Evolutionary conservation across 2,797 vertebrate genomes (phyloP), one percentile per base, ranked within the genome.

Genomic region (Enteromius mattozi): DNA sequence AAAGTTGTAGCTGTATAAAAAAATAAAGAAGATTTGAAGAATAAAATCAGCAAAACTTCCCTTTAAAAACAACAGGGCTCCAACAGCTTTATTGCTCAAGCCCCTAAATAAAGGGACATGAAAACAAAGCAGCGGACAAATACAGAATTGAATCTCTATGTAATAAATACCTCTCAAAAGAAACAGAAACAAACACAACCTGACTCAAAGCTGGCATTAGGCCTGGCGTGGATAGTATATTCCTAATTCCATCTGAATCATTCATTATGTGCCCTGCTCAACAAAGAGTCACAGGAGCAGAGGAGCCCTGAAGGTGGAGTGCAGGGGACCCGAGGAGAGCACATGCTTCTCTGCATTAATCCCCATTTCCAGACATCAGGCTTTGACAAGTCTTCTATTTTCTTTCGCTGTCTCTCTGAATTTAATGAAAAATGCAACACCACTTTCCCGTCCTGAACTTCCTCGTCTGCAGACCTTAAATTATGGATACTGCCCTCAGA

Each of bases 381-480:
- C 35, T 75, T 69, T 61, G 78, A 74, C 35, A 81, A 59, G 35
- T 54, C 70, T 68, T 65, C 37, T 80, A 30, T 79, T 75, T 47
- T 76, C 49, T 54, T 72, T 75, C 59, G 76, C 69, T 33, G 24
- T 80, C 49, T 76, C 47, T 68, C 61, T 40, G 70, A 54, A 81
- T 82, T 49, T 71, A 76, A 87, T 84, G 74, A 85, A 87, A 87
- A 85, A 87, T 87, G 82, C 82, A 84, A 49, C 76, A 45, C 14
- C 70, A 79, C 69, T 27, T 80, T 42, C 9, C 77, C 10, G 79
- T 71, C 70, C 35, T 66, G 68, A 81, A 81, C 71, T 35, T 84
- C 69, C 70, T 42, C 8, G 17, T 40, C 76, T 76, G 13, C 47
- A 68, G 78, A 59, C 19, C 54, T 42, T 84, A 70, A 87, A 87